phyloP scores from a whole-genome alignment of 35 echinoderm and acorn worm species.

The Apostichopus californicus region DNA sequence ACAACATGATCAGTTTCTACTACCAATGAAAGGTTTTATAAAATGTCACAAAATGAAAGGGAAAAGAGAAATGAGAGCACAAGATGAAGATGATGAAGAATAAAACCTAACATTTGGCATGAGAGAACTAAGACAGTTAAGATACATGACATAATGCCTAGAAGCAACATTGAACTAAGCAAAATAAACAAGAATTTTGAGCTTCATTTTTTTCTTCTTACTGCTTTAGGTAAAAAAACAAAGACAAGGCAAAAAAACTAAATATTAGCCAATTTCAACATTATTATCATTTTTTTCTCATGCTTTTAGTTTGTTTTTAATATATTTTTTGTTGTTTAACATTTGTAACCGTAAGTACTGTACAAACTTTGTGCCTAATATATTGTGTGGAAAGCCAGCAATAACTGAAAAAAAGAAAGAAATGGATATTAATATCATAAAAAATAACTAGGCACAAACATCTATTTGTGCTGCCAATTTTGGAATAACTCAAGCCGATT shows the following conservation, averaged over 20 bases:
- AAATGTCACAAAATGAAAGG: not conserved
- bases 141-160: not conserved
- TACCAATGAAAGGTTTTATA: too few species aligned
- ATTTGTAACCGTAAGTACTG: constrained; percentile 3
- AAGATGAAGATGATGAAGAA: not conserved
- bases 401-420: not conserved
- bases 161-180: too few species aligned
- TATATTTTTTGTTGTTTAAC: not conserved
- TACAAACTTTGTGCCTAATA: constrained; percentile 34
- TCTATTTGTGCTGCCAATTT: constrained; percentile 5
- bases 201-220: not conserved
- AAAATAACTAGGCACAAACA: not conserved
- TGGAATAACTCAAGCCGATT: constrained; percentile 27
- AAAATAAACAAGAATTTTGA: not conserved
- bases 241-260: not conserved
- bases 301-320: not conserved
- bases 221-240: not conserved
- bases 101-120: not conserved
- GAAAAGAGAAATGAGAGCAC: not conserved
- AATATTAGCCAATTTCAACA: not conserved
- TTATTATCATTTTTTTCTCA: not conserved
- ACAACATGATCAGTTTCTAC: too few species aligned
- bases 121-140: not conserved
- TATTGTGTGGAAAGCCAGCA: not conserved
- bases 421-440: not conserved